Evolutionary conservation across 2,113 vertebrate species (phyloP).

Genomic region (Hippoglossus stenolepis): DNA sequence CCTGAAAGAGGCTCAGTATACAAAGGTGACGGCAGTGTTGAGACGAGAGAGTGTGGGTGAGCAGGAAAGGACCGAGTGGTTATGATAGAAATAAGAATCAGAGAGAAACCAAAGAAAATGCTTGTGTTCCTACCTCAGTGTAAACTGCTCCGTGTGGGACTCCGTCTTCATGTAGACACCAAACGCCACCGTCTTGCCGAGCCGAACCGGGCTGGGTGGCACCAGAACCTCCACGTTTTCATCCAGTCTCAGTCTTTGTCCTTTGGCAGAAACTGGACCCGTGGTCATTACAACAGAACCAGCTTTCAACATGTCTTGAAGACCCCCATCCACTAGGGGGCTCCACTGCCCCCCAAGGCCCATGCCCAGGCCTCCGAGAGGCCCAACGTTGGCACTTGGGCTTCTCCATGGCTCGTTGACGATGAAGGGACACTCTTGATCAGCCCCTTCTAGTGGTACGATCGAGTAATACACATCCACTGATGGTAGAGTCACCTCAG

Average conservation of each 20-base stretch:
- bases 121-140: slow-evolving; percentile 81
- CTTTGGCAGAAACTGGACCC: slow-evolving; percentile 80
- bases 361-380: slow-evolving; percentile 62
- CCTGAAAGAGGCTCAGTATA: slow-evolving; percentile 72
- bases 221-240: slow-evolving; percentile 87
- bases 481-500: slow-evolving; percentile 69
- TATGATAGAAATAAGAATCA: slow-evolving; percentile 21
- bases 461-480: slow-evolving; percentile 93
- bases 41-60: slow-evolving; percentile 38
- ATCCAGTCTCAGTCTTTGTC: slow-evolving; percentile 86
- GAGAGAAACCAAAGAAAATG: slow-evolving; percentile 5
- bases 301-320: slow-evolving; percentile 83
- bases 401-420: slow-evolving; percentile 84
- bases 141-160: slow-evolving; percentile 88
- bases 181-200: slow-evolving; percentile 90
- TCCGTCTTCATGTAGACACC: slow-evolving; percentile 86
- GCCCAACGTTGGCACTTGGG: slow-evolving; percentile 71
- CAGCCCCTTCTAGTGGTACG: slow-evolving; percentile 79
- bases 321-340: slow-evolving; percentile 64
- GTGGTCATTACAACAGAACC: slow-evolving; percentile 88
- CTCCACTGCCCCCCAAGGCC: slow-evolving; percentile 76
- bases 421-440: slow-evolving; percentile 84
- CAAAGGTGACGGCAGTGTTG: slow-evolving; percentile 71
- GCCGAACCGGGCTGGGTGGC: slow-evolving; percentile 88
- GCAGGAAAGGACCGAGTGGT: slow-evolving; percentile 12